Base-by-base conservation (phyloP, 2,113 vertebrate species). In the Petaurus breviceps region DNA sequence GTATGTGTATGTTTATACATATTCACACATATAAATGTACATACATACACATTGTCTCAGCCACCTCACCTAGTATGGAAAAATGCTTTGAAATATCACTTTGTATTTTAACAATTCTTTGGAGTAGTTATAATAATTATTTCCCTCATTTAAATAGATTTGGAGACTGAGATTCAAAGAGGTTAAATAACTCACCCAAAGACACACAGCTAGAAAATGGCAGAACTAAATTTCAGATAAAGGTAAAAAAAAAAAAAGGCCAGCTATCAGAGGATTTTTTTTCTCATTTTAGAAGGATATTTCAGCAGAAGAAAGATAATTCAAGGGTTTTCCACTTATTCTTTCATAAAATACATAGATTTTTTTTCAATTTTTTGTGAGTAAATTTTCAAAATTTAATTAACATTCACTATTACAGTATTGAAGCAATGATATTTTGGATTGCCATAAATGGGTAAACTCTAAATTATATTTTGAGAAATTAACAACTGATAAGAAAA, bases 321-420 rank as follows among this genome's bases (percentile, higher is more conserved):
- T 57, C 26, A 57, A 28, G 26, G 9, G 3, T 57, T 26, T 28
- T 8, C 9, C 1, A 57, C 8, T 28, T 2, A 57, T 1, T 9
- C 8, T 57, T 57, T 28, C 8, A 68, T 3, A 4, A 37, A 92
- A 89, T 68, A 95, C 0, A 90, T 6, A 84, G 7, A 2, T 1
- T 5, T 68, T 61, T 94, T 93, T 91, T 46, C 1, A 93, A 54
- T 93, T n/a, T 26, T 47, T 54, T 93, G 91, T 9, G 61, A 89
- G n/a, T 89, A 23, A 47, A 51, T 3, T 91, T 31, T 92, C 14
- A 91, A 96, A 68, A 94, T 93, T 92, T 95, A 90, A 55, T 94
- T 90, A 94, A 90, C n/a, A 90, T 55, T 96, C 54, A 53, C 0
- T 89, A 52, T 25, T 91, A 19, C 2, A 92, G 57, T 12, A 24